Conservation (phyloP, 2,113 vertebrate genomes). For the Hyaena hyaena region DNA sequence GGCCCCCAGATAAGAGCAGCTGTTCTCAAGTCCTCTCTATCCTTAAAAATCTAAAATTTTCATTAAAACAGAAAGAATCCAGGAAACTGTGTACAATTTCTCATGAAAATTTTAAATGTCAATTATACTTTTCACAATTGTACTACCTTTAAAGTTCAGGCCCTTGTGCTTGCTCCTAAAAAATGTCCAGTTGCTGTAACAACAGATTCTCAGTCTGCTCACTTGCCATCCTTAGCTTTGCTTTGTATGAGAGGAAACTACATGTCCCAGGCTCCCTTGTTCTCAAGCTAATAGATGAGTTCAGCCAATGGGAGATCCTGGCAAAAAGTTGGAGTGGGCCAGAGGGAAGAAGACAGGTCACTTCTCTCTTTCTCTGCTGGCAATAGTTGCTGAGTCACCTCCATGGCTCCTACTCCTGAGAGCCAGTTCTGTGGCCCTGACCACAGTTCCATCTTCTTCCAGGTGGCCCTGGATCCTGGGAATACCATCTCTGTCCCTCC, state of each 20-base stretch:
- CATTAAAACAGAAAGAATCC: neutral
- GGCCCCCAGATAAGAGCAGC: neutral
- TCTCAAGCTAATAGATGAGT: neutral
- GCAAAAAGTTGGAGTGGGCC: neutral
- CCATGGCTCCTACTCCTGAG: neutral
- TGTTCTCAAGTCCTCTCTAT: neutral
- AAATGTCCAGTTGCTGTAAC: neutral
- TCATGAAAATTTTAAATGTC: constrained; percentile 5
- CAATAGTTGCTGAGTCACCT: neutral
- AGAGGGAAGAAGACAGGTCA: neutral
- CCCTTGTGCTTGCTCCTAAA: neutral
- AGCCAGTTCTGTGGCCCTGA: neutral
- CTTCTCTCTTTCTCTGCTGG: neutral
- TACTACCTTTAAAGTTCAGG: neutral
- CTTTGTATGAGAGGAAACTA: neutral
- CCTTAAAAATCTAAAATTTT: neutral
- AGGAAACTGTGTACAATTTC: neutral
- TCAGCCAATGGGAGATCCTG: neutral
- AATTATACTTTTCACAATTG: neutral
- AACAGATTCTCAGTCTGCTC: neutral
- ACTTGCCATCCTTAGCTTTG: neutral
- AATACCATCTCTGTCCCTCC: neutral
- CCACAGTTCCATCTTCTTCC: neutral
- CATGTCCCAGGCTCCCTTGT: neutral
- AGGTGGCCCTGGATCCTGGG: neutral